A percentile compares a stretch with the other conserved stretches of the same genome.
Conservation (phyloP, 2,797 vertebrate genomes). For the Hippocampus kuda region DNA sequence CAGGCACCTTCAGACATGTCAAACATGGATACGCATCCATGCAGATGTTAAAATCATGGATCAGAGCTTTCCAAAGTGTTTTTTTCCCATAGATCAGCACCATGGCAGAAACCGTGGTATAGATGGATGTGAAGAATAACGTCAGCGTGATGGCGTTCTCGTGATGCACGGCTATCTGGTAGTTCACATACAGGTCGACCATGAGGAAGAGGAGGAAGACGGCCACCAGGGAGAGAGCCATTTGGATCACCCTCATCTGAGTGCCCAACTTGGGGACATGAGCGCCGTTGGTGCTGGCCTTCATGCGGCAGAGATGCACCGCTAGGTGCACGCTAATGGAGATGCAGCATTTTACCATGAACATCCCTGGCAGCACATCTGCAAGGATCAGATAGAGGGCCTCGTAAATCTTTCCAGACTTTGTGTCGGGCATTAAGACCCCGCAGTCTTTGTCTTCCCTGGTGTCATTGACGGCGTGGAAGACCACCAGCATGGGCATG, state of each 20-base stretch:
- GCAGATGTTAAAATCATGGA: constrained; percentile 46
- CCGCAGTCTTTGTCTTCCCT: constrained; percentile 32
- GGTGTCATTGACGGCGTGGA: constrained; percentile 35
- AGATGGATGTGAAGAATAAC: constrained; percentile 58
- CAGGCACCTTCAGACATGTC: constrained; percentile 50
- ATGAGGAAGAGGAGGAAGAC: constrained; percentile 57
- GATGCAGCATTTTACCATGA: constrained; percentile 68
- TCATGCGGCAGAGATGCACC: constrained; percentile 67
- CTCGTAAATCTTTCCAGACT: constrained; percentile 35
- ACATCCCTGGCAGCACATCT: constrained; percentile 59
- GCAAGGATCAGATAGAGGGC: constrained; percentile 49
- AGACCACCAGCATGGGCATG: constrained; percentile 48
- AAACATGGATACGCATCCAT: constrained; percentile 54
- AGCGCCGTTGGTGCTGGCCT: constrained; percentile 58
- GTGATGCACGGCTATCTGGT: constrained; percentile 39
- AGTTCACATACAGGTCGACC: constrained; percentile 60
- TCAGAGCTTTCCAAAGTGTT: constrained; percentile 60
- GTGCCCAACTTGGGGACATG: constrained; percentile 60
- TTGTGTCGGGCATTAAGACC: constrained; percentile 27
- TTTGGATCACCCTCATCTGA: constrained; percentile 67
- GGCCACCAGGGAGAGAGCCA: constrained; percentile 56
- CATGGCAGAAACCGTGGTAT: constrained; percentile 46
- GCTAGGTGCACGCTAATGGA: constrained; percentile 64
- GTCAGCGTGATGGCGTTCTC: constrained; percentile 45
- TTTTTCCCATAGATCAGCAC: constrained; percentile 68